A percentile compares a stretch with the other conserved stretches of the same genome.
Conservation (phyloP, 2,888 invertebrate species). For the Pandemis heparana region DNA sequence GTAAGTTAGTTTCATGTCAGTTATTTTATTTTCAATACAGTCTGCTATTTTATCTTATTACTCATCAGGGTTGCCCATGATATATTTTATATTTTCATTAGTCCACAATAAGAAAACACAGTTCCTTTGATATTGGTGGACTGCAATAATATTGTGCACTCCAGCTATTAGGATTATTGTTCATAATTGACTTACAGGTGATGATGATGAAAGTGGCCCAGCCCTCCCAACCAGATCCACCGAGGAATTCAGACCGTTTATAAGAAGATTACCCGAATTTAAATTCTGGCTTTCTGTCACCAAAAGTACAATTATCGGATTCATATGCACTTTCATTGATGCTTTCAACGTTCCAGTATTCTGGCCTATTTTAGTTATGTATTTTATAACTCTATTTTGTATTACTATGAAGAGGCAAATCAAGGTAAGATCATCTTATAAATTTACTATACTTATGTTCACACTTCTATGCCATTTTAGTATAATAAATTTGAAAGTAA, state of each 20-base stretch:
- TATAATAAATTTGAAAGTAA: background rate
- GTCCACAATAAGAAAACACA: too few relatives aligned
- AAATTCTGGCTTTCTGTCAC: slow-evolving; percentile 99
- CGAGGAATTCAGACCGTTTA: slow-evolving; percentile 99
- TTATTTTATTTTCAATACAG: background rate
- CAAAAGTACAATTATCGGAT: slow-evolving; percentile 96
- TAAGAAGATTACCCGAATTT: slow-evolving; percentile 98
- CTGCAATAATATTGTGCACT: too few relatives aligned
- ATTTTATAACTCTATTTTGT: slow-evolving; percentile 99
- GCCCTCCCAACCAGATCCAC: slow-evolving; percentile 97
- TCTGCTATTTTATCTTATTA: slow-evolving; percentile 54
- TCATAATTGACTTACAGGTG: slow-evolving; percentile 61
- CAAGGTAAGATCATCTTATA: slow-evolving; percentile 89
- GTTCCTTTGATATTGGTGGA: too few relatives aligned
- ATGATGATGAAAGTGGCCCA: slow-evolving; percentile 94
- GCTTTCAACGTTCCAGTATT: slow-evolving; percentile 99
- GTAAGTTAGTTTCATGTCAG: slow-evolving; percentile 75
- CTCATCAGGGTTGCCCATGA: background rate
- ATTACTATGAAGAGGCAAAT: slow-evolving; percentile 99
- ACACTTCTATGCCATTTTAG: background rate
- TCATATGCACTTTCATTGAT: slow-evolving; percentile 98
- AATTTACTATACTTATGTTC: slow-evolving; percentile 1
- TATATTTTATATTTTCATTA: too few relatives aligned
- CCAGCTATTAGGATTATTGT: background rate
- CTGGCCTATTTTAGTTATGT: slow-evolving; percentile 99